Base-by-base conservation (phyloP, 2,888 invertebrate genomes). In the Noctua comes region DNA sequence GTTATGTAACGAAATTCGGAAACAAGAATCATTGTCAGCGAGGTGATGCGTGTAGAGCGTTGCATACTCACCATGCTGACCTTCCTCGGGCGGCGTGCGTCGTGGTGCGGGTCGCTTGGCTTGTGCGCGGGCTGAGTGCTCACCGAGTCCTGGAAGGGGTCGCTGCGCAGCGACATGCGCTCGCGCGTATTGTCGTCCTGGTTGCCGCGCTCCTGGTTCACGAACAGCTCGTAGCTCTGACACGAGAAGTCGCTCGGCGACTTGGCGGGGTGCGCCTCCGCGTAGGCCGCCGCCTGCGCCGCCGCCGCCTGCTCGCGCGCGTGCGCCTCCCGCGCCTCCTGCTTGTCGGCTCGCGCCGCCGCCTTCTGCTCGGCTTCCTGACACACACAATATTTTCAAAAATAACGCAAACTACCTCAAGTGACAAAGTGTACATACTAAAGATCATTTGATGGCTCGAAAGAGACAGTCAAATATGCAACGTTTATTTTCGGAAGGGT, bases 241-340 rank as follows among this genome's bases (percentile, higher is more conserved):
- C 98, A 98, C 83, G 99, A 99, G 95, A 98, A 98, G 95, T 98
- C 98, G 86, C 99, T 99, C 71, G 99, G 99, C 77, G 99, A 99
- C 95, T 99, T 99, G 88, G 98, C 98, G 85, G 98, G 97, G 77
- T 97, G 98, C 64, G 97, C 97, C 79, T 95, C 97, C n/a, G 95
- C 96, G 92, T 97, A 97, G 43, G 97, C 97, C 65, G 97, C 98
- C 57, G 97, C 98, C 76, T 97, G 98, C 0, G 97, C 97, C 83
- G 97, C 97, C 7, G 97, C 97, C 27, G 97, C 98, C 80, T 97
- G 93, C 78, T 97, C 98, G 10, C 98, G 98, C 10, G 97, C 97
- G 87, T 96, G 96, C 16, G 97, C 97, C 84, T 97, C 97, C 31
- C 97, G 96, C 27, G 97, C 97, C 84, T 97, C 97, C 83, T 97